phyloP scores from a whole-genome alignment of 2,113 vertebrate genomes.

The Pardalotus punctatus region DNA sequence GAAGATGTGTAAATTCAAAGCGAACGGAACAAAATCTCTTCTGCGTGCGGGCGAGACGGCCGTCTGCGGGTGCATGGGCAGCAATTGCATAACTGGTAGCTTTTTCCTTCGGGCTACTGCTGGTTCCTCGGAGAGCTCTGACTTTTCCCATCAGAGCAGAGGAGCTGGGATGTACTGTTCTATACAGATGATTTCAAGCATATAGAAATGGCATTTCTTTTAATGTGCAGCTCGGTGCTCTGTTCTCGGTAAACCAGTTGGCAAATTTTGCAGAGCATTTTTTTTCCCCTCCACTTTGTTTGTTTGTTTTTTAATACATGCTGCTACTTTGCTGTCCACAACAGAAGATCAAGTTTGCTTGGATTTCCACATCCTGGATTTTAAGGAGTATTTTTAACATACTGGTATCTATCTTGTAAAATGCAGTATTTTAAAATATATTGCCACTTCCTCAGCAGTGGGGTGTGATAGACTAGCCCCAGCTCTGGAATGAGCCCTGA shows the following conservation, averaged over 20 bases:
- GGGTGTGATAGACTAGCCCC: neutral
- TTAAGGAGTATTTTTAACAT: conserved; percentile 30
- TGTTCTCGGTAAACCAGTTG: neutral
- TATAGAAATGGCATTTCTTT: conserved; percentile 40
- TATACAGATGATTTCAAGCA: conserved; percentile 55
- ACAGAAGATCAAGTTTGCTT: conserved; percentile 21
- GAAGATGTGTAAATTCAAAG: neutral
- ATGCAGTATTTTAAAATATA: neutral
- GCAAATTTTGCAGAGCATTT: neutral
- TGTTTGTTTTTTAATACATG: conserved; percentile 38
- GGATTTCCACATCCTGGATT: conserved; percentile 47
- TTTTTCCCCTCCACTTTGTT: neutral
- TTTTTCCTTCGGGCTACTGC: conserved; percentile 13
- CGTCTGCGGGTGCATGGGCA: neutral
- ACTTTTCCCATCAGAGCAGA: conserved; percentile 13
- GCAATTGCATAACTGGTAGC: conserved; percentile 34
- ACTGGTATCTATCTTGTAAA: neutral
- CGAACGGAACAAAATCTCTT: neutral
- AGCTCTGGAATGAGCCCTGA: conserved; percentile 48
- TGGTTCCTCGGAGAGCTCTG: neutral
- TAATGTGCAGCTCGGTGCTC: neutral
- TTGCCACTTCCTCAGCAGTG: neutral
- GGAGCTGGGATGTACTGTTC: neutral
- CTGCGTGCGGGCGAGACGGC: neutral
- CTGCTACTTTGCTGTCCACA: conserved; percentile 1